These are phyloP conservation scores for Megalops atlanticus DNA, from an alignment of 2,113 vertebrate species.

Conservation along the genomic window DNA sequence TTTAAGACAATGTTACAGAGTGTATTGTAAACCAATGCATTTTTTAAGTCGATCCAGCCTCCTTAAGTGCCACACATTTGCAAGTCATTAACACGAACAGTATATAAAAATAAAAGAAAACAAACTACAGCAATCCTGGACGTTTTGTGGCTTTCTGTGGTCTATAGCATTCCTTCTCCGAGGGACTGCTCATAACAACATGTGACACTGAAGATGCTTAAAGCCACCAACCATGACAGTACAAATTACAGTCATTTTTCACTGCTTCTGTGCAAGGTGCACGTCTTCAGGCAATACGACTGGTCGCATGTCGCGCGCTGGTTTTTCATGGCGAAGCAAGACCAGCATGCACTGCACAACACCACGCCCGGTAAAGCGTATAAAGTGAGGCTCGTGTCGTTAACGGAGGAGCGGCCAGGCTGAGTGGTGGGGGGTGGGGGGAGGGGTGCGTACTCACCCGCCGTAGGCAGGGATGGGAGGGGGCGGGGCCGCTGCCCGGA, in stretches of 20 bases:
- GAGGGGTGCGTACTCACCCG: constrained; percentile 78
- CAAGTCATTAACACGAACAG: constrained; percentile 64
- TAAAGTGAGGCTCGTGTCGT: neutral
- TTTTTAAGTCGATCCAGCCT: constrained; percentile 62
- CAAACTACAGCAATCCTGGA: constrained; percentile 52
- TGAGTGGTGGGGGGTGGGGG: neutral
- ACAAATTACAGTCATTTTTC: constrained; percentile 81
- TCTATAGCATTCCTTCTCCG: constrained; percentile 64
- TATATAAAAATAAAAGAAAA: constrained; percentile 26
- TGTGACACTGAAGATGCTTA: constrained; percentile 71
- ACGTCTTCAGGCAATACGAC: constrained; percentile 54
- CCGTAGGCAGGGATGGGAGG: constrained; percentile 92
- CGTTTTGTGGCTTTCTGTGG: constrained; percentile 44
- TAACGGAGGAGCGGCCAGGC: neutral
- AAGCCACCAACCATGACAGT: constrained; percentile 76
- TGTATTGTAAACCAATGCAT: neutral
- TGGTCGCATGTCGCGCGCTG: constrained; percentile 61
- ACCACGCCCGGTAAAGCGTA: constrained; percentile 20
- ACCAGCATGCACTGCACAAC: constrained; percentile 61
- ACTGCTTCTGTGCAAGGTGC: constrained; percentile 70
- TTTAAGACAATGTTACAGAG: neutral
- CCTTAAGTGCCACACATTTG: constrained; percentile 76
- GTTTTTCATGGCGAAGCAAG: constrained; percentile 48
- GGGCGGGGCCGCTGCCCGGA: constrained; percentile 87
- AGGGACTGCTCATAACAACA: constrained; percentile 74